phyloP scores from a whole-genome alignment of 1,140 invertebrate species.

The Contarinia nasturtii region DNA sequence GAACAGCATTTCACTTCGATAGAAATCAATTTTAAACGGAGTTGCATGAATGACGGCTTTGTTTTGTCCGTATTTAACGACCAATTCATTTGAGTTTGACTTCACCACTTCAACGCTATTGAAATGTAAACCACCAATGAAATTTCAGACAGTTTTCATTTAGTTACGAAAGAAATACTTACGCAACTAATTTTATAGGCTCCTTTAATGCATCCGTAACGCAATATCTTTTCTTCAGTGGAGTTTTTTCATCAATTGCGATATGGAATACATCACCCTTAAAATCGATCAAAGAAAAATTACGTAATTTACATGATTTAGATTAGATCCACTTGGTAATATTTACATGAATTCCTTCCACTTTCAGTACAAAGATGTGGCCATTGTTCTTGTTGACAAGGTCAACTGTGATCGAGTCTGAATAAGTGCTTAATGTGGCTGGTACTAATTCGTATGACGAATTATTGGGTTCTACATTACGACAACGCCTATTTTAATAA shows the following conservation, averaged over 20 bases:
- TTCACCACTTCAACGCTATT: slow-evolving; percentile 12
- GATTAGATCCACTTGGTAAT: not conserved
- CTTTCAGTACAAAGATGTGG: slow-evolving; percentile 36
- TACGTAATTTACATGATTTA: too few relatives aligned
- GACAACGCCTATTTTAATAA: slow-evolving; percentile 43
- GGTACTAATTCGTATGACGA: slow-evolving; percentile 57
- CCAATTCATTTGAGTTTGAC: slow-evolving; percentile 12
- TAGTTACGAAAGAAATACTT: too few relatives aligned
- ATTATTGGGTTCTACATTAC: slow-evolving; percentile 48
- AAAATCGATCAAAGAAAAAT: not conserved
- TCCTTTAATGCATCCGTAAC: slow-evolving; percentile 55
- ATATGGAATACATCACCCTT: slow-evolving; percentile 61
- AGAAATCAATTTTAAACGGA: slow-evolving; percentile 79
- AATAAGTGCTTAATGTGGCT: slow-evolving; percentile 43
- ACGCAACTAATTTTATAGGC: slow-evolving; percentile 47
- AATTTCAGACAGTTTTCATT: too few relatives aligned
- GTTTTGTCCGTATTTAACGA: slow-evolving; percentile 37
- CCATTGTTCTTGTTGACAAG: slow-evolving; percentile 51
- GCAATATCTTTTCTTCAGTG: slow-evolving; percentile 60
- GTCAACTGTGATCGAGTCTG: slow-evolving; percentile 42
- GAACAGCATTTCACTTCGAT: slow-evolving; percentile 55
- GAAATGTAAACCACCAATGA: not conserved
- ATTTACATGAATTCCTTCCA: slow-evolving; percentile 40
- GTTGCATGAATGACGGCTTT: slow-evolving; percentile 50
- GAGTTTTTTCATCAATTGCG: slow-evolving; percentile 65